Conservation (phyloP, 2,113 vertebrate species). For the Conger conger region DNA sequence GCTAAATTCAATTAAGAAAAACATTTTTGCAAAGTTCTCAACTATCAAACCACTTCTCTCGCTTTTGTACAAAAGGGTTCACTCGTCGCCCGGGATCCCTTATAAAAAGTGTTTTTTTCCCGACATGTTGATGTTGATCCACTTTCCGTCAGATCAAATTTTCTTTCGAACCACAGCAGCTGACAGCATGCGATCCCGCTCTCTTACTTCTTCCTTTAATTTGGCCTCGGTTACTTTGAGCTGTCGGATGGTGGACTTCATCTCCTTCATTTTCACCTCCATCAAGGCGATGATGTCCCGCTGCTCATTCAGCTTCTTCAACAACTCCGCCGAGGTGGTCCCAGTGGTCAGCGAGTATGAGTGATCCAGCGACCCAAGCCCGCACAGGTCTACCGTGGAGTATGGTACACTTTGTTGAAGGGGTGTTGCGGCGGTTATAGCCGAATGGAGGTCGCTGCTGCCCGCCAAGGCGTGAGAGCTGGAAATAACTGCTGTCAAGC, state of each 20-base stretch:
- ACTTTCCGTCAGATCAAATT: slow-evolving; percentile 46
- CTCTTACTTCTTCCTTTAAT: slow-evolving; percentile 89
- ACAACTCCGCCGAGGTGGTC: slow-evolving; percentile 90
- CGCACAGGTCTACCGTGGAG: slow-evolving; percentile 55
- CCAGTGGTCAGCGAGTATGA: slow-evolving; percentile 93
- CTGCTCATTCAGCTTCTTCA: slow-evolving; percentile 94
- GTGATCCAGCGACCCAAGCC: slow-evolving; percentile 79
- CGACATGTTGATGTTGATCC: neutral
- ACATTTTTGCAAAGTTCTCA: slow-evolving; percentile 1
- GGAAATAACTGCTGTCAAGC: slow-evolving; percentile 24
- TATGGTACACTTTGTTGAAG: slow-evolving; percentile 62
- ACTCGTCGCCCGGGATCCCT: slow-evolving; percentile 17
- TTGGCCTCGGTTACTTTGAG: slow-evolving; percentile 88
- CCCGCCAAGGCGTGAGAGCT: neutral
- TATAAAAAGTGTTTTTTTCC: slow-evolving; percentile 22
- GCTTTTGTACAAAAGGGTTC: slow-evolving; percentile 27
- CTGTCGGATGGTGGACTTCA: slow-evolving; percentile 95
- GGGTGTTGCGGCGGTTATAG: slow-evolving; percentile 51
- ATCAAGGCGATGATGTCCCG: slow-evolving; percentile 95
- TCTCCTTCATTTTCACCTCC: slow-evolving; percentile 99
- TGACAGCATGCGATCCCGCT: slow-evolving; percentile 85
- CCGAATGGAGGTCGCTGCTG: slow-evolving; percentile 61
- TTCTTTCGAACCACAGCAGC: slow-evolving; percentile 80
- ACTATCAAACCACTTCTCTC: slow-evolving; percentile 7
- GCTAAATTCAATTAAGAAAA: slow-evolving; percentile 13